Percentiles rank a stretch among this genome's conserved stretches.
Conservation (phyloP, 2,888 invertebrate genomes). For the Drosophila falleni region DNA sequence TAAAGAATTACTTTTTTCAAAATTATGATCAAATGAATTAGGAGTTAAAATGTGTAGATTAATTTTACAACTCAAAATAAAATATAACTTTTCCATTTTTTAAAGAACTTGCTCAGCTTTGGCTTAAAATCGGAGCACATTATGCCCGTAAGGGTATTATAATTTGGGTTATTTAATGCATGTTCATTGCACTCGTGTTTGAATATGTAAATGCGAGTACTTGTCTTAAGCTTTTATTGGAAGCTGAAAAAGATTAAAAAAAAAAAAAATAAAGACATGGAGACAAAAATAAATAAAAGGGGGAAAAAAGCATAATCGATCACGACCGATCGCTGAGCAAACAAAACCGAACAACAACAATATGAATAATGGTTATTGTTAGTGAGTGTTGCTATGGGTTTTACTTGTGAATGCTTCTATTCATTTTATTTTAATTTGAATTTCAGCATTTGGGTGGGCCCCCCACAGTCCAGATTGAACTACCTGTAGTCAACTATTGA, state of each 20-base stretch:
- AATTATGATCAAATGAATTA: too few relatives aligned
- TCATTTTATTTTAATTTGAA: constrained; percentile 1
- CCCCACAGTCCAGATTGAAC: constrained; percentile 1
- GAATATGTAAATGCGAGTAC: constrained; percentile 13
- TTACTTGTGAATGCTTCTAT: constrained; percentile 16
- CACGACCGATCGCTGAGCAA: constrained; percentile 69
- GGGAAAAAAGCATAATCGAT: constrained; percentile 63
- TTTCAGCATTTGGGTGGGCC: constrained; percentile 19
- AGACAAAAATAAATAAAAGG: constrained; percentile 8
- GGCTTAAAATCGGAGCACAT: not conserved
- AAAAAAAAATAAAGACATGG: constrained; percentile 4
- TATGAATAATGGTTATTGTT: constrained; percentile 57
- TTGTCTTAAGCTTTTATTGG: constrained; percentile 9
- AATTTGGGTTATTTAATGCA: not conserved
- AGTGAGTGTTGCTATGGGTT: constrained; percentile 15
- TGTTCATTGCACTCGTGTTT: not conserved
- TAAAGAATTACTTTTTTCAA: too few relatives aligned
- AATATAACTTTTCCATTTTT: too few relatives aligned
- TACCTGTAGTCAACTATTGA: not conserved
- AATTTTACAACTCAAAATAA: too few relatives aligned
- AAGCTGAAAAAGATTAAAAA: constrained; percentile 14
- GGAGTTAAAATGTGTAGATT: too few relatives aligned
- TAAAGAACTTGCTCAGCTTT: not conserved
- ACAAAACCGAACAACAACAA: constrained; percentile 52
- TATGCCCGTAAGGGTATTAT: not conserved